Evolutionary conservation across 2,888 invertebrate genomes (phyloP).

Genomic region (Thysanoteuthis rhombus): DNA sequence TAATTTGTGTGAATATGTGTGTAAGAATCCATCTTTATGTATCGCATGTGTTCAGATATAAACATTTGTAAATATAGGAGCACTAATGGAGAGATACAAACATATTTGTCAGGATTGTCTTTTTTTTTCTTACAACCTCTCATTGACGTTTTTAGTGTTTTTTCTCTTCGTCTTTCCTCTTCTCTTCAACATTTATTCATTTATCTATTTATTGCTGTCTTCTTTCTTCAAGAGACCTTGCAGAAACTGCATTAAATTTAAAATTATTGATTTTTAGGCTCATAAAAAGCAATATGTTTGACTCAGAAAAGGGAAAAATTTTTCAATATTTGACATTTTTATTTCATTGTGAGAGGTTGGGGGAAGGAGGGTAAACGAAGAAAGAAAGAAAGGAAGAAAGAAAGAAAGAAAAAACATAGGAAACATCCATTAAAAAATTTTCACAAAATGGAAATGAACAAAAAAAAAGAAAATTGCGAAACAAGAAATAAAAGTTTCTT

Average conservation of each 20-base stretch:
- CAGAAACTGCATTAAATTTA: conserved; percentile 24
- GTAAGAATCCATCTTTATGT: not conserved
- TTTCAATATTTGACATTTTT: conserved; percentile 28
- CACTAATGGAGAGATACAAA: not conserved
- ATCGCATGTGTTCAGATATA: not conserved
- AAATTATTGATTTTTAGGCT: conserved; percentile 18
- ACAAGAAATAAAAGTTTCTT: too few species aligned
- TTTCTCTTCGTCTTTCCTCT: not conserved
- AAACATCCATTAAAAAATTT: too few species aligned
- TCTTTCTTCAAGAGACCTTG: not conserved
- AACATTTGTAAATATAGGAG: not conserved
- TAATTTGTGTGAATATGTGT: not conserved
- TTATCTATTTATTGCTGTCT: too few species aligned
- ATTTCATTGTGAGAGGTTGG: not conserved
- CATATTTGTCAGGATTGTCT: not conserved
- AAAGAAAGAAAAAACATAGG: not conserved
- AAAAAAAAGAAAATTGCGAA: too few species aligned
- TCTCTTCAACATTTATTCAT: too few species aligned
- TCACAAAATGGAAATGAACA: too few species aligned
- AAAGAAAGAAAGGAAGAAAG: conserved; percentile 19
- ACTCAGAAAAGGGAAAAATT: conserved; percentile 16
- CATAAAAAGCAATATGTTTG: conserved; percentile 27
- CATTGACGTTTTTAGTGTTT: not conserved
- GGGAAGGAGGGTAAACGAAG: not conserved
- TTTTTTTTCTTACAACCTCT: not conserved